phyloP scores from a whole-genome alignment of 30 jellyfish, hydroid and myxozoan genomes.

The Aurelia aurita region DNA sequence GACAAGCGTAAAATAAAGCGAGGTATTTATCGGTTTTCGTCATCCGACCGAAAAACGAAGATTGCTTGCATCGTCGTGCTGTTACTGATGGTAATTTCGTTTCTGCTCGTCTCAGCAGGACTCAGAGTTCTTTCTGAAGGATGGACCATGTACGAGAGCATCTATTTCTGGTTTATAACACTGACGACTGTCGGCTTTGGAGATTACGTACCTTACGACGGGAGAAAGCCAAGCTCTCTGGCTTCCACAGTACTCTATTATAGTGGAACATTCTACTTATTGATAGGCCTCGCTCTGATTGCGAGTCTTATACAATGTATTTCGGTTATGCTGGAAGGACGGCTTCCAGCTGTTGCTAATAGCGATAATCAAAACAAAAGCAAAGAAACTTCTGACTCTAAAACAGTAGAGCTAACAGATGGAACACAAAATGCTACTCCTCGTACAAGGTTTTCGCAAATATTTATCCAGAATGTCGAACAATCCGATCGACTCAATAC shows the following conservation, averaged over 20 bases:
- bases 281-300: conserved; percentile 68
- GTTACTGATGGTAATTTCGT: conserved; percentile 17
- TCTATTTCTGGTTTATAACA: conserved; percentile 71
- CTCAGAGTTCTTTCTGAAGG: conserved; percentile 53
- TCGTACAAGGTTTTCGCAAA: too few relatives aligned
- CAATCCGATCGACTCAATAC: too few relatives aligned
- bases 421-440: too few relatives aligned
- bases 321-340: conserved; percentile 57
- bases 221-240: conserved; percentile 44
- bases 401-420: too few relatives aligned
- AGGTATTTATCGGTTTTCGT: not conserved
- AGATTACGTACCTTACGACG: conserved; percentile 71
- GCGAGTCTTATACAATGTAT: conserved; percentile 69
- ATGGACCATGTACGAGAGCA: conserved; percentile 61
- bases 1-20: not conserved
- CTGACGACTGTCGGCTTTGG: conserved; percentile 71
- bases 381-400: too few relatives aligned
- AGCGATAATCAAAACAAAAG: too few relatives aligned
- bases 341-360: conserved; percentile 43
- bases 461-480: too few relatives aligned
- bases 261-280: conserved; percentile 64
- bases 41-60: conserved; percentile 20
- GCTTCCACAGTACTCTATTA: conserved; percentile 40
- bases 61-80: conserved; percentile 42
- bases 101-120: conserved; percentile 29